Base-by-base conservation (phyloP, 2,113 vertebrate genomes). In the Maccullochella peelii region DNA sequence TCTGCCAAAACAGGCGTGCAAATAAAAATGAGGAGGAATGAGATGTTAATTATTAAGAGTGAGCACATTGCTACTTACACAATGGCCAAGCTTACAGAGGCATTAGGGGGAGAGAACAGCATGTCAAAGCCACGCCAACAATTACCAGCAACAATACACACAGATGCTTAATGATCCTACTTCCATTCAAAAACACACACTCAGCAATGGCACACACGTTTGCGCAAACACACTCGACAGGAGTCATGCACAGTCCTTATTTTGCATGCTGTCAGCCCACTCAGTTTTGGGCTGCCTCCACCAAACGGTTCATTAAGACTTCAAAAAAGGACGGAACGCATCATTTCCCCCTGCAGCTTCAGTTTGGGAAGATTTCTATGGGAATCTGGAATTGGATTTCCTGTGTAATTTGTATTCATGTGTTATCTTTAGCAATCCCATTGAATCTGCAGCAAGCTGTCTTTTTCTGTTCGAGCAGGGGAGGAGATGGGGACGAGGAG, bases 41-140 rank as follows among this genome's bases (percentile, higher is more conserved):
- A 82, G 5, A 36, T 50, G 85, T 83, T 91, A 65, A 91, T 87
- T 82, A 84, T 73, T 75, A 73, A 61, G 75, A 71, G 7, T 25
- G 47, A 82, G 81, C 73, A 69, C 63, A 59, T 93, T 49, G 44
- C 70, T 96, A 99, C 98, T 99, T 99, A 99, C 97, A 97, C 98
- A 99, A 93, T 98, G 97, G 96, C 98, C 98, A 95, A 99, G 97
- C 98, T 99, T 96, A 95, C 87, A 95, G 94, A 95, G 93, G 97
- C 97, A 95, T 91, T 94, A 93, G 82, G 94, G 94, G 91, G 94
- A 95, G 93, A 97, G 92, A 96, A 89, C 87, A 94, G 94, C 89
- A 91, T 18, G 95, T 96, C 92, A 97, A 92, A 92, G 91, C 86
- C 90, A 90, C 93, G 88, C 89, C 94, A 89, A 85, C 77, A 92